Percentiles rank a stretch among this genome's conserved stretches.
Conservation (phyloP, 2,797 vertebrate species). For the Pteropus rufus region DNA sequence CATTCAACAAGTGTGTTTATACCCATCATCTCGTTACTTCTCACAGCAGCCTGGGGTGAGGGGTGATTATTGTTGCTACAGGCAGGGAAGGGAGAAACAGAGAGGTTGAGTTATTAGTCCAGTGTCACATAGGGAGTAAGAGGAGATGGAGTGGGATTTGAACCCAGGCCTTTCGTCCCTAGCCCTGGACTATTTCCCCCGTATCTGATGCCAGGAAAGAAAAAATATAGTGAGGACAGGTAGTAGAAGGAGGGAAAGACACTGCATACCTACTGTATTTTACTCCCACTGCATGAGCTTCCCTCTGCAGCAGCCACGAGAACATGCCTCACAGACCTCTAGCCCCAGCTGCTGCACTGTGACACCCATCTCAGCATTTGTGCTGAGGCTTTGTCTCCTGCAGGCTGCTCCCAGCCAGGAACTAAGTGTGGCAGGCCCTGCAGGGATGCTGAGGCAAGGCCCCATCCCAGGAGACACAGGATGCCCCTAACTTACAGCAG, state of each 20-base stretch:
- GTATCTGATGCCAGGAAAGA: not conserved
- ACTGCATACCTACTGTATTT: not conserved
- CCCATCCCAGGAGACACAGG: not conserved
- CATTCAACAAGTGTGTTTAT: not conserved
- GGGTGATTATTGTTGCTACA: not conserved
- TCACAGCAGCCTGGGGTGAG: not conserved
- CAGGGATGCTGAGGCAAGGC: not conserved
- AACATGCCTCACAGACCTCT: not conserved
- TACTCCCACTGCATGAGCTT: fast-evolving
- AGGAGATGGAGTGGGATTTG: not conserved
- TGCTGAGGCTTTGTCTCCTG: not conserved
- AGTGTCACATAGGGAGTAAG: not conserved
- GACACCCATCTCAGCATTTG: not conserved
- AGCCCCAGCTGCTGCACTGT: not conserved
- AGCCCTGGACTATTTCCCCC: not conserved
- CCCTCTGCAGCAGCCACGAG: fast-evolving
- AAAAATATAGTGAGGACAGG: not conserved
- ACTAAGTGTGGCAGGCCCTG: not conserved
- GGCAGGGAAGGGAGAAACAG: not conserved
- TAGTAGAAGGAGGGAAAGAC: not conserved
- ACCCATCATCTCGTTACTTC: fast-evolving
- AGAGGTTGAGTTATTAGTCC: not conserved
- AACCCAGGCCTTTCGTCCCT: not conserved
- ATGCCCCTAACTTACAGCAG: not conserved
- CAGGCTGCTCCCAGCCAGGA: not conserved